Evolutionary conservation across 2,888 invertebrate genomes (phyloP).

Genomic region (Empis stercorea): DNA sequence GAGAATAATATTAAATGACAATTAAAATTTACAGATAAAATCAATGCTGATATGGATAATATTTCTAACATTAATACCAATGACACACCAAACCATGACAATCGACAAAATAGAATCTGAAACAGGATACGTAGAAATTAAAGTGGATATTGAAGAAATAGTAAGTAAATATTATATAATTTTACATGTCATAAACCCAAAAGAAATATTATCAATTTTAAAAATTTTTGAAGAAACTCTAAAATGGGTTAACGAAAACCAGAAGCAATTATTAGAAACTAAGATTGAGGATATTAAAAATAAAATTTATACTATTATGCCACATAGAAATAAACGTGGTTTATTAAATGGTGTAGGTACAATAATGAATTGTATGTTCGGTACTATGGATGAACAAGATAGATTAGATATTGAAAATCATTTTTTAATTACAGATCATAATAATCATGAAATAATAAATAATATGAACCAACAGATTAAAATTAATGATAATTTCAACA

Average conservation of each 20-base stretch:
- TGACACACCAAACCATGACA: neutral
- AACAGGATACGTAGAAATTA: neutral
- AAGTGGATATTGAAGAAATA: neutral
- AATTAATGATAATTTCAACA: constrained; percentile 9
- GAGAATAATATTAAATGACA: constrained; percentile 6
- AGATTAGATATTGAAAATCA: constrained; percentile 6
- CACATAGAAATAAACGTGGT: too few species aligned
- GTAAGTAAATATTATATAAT: neutral
- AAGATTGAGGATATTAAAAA: neutral
- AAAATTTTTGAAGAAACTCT: neutral
- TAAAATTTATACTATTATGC: neutral
- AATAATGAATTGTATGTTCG: constrained; percentile 4
- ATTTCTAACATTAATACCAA: neutral
- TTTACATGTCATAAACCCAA: too few species aligned
- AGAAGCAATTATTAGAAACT: too few species aligned
- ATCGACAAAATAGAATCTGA: constrained; percentile 1
- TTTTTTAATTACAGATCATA: constrained; percentile 3
- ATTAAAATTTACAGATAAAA: constrained; percentile 1
- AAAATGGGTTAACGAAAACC: too few species aligned
- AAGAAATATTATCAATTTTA: too few species aligned
- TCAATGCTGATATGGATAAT: neutral
- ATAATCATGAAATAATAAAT: constrained; percentile 7
- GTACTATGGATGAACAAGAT: constrained; percentile 7
- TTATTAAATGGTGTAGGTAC: constrained; percentile 4
- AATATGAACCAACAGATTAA: constrained; percentile 6